phyloP scores from a whole-genome alignment of 2,888 invertebrate species.

The Dysmachus trigonus region DNA sequence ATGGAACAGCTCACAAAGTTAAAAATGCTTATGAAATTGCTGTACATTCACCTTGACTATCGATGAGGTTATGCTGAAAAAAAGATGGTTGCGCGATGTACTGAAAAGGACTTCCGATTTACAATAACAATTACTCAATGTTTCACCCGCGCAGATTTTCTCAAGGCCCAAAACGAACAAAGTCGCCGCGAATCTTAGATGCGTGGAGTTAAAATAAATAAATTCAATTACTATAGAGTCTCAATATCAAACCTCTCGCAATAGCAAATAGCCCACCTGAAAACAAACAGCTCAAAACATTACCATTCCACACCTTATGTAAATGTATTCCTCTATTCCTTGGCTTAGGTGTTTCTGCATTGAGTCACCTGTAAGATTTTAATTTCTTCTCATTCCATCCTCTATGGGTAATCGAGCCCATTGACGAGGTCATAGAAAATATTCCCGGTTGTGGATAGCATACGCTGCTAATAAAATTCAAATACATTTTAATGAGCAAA shows the following conservation, averaged over 20 bases:
- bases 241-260: neutral
- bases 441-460: neutral
- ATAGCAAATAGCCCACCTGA: slow-evolving; percentile 12
- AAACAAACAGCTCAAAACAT: neutral
- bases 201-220: neutral
- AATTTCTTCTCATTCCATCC: slow-evolving; percentile 14
- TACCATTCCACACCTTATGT: slow-evolving; percentile 26
- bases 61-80: neutral
- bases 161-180: neutral
- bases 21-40: neutral
- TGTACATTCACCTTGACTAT: neutral
- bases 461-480: neutral
- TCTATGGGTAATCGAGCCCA: neutral
- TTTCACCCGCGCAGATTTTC: neutral
- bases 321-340: slow-evolving; percentile 1
- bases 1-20: neutral
- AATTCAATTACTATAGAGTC: neutral
- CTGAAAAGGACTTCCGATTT: neutral
- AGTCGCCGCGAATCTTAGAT: neutral
- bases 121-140: neutral
- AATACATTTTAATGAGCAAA: slow-evolving; percentile 2
- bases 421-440: slow-evolving; percentile 6
- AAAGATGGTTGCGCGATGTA: neutral
- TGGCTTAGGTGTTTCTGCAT: slow-evolving; percentile 25
- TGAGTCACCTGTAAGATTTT: slow-evolving; percentile 7